phyloP scores from a whole-genome alignment of 2,888 invertebrate genomes.

The Andricus curvator region DNA sequence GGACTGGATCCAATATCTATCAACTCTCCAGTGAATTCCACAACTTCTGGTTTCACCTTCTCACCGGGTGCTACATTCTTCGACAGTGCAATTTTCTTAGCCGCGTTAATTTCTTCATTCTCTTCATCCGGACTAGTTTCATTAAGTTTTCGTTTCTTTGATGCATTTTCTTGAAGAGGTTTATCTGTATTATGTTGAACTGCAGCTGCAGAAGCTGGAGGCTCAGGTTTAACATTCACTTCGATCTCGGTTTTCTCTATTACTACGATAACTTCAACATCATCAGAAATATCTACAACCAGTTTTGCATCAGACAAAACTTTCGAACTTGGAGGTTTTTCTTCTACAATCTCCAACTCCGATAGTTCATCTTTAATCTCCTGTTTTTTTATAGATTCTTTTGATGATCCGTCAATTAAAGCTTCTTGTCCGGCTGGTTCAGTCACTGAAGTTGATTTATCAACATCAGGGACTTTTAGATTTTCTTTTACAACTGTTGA shows the following conservation, averaged over 20 bases:
- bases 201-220: neutral
- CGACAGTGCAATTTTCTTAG: neutral
- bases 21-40: neutral
- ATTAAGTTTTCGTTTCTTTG: slow-evolving; percentile 18
- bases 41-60: neutral
- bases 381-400: neutral
- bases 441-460: neutral
- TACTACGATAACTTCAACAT: neutral
- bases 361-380: neutral
- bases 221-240: neutral
- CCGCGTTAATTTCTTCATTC: neutral
- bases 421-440: neutral
- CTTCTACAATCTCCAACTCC: neutral
- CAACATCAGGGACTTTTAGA: neutral
- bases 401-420: neutral
- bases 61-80: neutral
- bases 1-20: neutral
- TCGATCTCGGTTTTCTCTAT: neutral
- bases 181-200: neutral
- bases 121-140: neutral
- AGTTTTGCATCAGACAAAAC: neutral
- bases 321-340: neutral
- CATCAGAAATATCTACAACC: neutral
- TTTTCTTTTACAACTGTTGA: neutral
- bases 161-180: neutral